Conservation (phyloP, 2,113 vertebrate species). For the Struthidea cinerea region DNA sequence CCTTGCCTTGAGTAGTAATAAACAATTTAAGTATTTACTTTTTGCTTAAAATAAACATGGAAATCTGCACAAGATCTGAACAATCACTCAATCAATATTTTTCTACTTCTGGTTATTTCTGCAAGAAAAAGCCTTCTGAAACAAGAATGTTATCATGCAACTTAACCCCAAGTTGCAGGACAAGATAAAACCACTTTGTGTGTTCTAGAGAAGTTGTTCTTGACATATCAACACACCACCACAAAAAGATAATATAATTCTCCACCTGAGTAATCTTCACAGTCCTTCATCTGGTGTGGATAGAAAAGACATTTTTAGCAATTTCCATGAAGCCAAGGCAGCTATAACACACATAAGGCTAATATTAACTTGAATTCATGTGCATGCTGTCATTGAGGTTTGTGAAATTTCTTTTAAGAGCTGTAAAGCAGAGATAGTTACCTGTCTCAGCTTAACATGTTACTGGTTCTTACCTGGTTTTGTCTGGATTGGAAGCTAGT, state of each 20-base stretch:
- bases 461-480: constrained; percentile 79
- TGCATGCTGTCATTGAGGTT: background rate
- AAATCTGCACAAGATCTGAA: background rate
- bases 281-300: background rate
- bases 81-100: background rate
- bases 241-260: background rate
- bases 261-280: background rate
- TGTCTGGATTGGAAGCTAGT: constrained; percentile 75
- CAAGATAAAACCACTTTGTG: background rate
- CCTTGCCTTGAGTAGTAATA: background rate
- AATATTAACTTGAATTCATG: background rate
- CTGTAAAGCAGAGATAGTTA: background rate
- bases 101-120: background rate
- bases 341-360: background rate
- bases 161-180: background rate
- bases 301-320: background rate
- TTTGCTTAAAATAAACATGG: background rate
- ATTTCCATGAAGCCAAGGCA: background rate
- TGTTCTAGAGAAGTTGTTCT: background rate
- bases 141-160: background rate
- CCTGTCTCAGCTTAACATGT: background rate
- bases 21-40: fast-evolving
- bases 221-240: background rate
- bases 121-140: background rate
- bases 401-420: background rate